These are phyloP conservation scores for Diadema setosum DNA, from an alignment of 35 echinoderm and acorn worm species.

Conservation along the genomic window DNA sequence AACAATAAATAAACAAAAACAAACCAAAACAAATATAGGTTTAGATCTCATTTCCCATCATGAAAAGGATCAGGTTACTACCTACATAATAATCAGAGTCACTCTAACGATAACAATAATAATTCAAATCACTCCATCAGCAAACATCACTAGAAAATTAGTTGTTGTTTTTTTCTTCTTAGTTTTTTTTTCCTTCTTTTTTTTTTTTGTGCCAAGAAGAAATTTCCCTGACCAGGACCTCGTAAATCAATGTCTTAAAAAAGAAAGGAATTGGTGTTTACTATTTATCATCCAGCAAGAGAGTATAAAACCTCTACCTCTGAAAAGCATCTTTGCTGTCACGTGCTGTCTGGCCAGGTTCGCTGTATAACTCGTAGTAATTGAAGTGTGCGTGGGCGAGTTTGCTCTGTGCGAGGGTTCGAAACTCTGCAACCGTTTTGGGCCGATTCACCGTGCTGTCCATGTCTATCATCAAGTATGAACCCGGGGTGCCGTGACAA, in stretches of 20 bases:
- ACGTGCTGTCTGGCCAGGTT: neutral
- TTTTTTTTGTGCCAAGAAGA: neutral
- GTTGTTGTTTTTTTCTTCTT: neutral
- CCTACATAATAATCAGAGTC: no score
- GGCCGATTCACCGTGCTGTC: no score
- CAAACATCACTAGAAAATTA: neutral
- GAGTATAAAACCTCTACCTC: neutral
- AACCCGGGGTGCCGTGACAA: no score
- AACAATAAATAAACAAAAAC: no score
- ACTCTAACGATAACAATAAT: no score
- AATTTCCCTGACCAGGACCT: neutral
- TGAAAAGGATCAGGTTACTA: no score
- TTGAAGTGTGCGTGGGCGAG: neutral
- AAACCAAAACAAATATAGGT: no score
- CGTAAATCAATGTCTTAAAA: neutral
- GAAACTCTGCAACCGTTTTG: no score
- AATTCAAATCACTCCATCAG: no score
- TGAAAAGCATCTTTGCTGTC: constrained; percentile 19
- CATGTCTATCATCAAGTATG: no score
- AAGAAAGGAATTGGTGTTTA: neutral
- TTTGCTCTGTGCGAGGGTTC: neutral
- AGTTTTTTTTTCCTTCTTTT: neutral
- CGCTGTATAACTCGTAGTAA: neutral
- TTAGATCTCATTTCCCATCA: no score
- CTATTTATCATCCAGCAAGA: neutral